Base-by-base conservation (phyloP, 2,888 invertebrate genomes). In the Apamea monoglypha region DNA sequence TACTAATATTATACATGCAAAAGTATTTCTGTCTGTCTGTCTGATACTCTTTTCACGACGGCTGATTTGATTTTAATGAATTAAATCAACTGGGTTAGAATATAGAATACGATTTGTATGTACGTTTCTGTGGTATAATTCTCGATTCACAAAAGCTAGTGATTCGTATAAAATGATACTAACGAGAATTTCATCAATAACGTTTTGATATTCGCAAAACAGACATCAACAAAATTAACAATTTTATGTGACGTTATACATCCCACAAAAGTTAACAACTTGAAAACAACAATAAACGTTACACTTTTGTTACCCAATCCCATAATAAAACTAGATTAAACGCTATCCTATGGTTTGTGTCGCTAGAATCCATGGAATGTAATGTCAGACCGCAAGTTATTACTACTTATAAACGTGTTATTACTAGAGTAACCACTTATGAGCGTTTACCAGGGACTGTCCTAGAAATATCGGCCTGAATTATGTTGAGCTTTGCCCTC, bases 391-490 rank as follows among this genome's bases (percentile, higher is more conserved):
- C 89, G 85, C 90, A 85, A 91, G 90, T 92, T 92, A 91, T 93
- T 92, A 91, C 91, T 86, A 89, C 90, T 90, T 87, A 89, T 88
- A 92, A 83, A 91, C 91, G 85, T 94, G 92, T 93, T 94, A 95
- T 95, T 95, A 74, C 80, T 93, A 91, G 86, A 86, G 84, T 85
- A 59, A 87, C 95, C 93, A 94, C 85, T 77, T 21, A 21, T 79
- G 47, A n/a, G 8, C 25, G 5, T 56, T 67, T 56, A 18, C 29
- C 2, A 12, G 67, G 83, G 88, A 89, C 88, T 76, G 67, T 82
- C 79, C 63, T 29, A 50, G 56, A 70, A 68, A 50, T 56, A 74
- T 61, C 61, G 73, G 36, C 74, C 67, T 74, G 68, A 87, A 87
- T 83, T 80, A 75, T 79, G 44, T 85, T 86, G 88, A 86, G 76